Percentiles rank a stretch among this genome's conserved stretches.
phyloP scores from a whole-genome alignment of 2,888 invertebrate species.

The Xylota sylvarum region DNA sequence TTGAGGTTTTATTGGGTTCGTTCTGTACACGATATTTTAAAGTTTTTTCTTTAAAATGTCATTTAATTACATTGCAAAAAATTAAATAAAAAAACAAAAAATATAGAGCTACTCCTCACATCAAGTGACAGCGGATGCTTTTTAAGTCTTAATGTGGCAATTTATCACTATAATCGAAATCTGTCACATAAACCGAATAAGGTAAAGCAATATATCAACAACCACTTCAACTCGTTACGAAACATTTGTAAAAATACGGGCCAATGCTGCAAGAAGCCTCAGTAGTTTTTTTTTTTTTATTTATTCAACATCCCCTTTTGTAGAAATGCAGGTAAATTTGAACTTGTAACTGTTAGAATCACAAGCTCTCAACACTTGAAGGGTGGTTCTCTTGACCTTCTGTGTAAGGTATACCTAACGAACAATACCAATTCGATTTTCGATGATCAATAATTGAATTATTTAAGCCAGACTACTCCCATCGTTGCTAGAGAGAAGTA shows the following conservation, averaged over 20 bases:
- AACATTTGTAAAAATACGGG: slow-evolving; percentile 25
- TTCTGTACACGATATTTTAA: too few relatives aligned
- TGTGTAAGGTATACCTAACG: too few relatives aligned
- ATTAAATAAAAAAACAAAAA: too few relatives aligned
- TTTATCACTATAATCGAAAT: slow-evolving; percentile 17
- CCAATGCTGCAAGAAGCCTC: slow-evolving; percentile 48
- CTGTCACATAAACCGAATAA: slow-evolving; percentile 26
- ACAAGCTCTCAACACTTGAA: neutral
- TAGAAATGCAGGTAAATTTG: slow-evolving; percentile 15
- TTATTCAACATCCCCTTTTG: neutral
- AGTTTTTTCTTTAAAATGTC: too few relatives aligned
- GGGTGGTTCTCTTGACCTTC: neutral
- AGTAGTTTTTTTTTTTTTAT: neutral
- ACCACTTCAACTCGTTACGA: slow-evolving; percentile 18
- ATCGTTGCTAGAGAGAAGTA: too few relatives aligned
- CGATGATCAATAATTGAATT: too few relatives aligned
- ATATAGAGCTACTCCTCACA: neutral
- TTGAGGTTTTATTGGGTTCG: too few relatives aligned
- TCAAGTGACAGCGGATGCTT: neutral
- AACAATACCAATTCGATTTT: too few relatives aligned
- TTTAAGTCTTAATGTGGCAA: neutral
- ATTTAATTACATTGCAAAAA: too few relatives aligned
- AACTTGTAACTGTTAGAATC: slow-evolving; percentile 37
- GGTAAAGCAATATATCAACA: slow-evolving; percentile 36
- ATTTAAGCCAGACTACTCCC: too few relatives aligned